Evolutionary conservation across 53 echinoderm and acorn worm species (phyloP).

Genomic region (Astropecten irregularis): DNA sequence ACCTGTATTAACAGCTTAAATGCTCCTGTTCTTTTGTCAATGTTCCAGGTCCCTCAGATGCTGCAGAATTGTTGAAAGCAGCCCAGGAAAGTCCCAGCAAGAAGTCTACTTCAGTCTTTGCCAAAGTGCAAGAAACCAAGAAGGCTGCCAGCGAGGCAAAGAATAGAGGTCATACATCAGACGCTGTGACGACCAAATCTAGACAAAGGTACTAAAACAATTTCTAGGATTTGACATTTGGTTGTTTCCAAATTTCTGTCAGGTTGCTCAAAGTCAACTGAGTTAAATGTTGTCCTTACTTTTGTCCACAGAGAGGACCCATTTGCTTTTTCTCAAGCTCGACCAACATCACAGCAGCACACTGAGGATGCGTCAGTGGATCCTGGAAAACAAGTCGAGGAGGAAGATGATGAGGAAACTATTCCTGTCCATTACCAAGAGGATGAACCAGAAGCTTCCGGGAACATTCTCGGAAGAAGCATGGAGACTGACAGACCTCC

Average conservation of each 20-base stretch:
- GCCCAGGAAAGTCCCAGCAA: conserved; percentile 73
- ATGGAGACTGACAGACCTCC: not conserved
- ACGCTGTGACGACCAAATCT: not conserved
- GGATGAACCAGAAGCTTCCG: not conserved
- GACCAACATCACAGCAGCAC: too few species aligned
- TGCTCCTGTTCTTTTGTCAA: too few species aligned
- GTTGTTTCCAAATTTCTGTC: not conserved
- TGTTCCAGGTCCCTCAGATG: conserved; percentile 32
- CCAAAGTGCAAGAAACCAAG: conserved; percentile 68
- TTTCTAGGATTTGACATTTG: not conserved
- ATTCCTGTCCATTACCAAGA: conserved; percentile 54
- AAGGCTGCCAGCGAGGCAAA: conserved; percentile 14
- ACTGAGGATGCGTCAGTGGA: not conserved
- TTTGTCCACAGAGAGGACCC: conserved; percentile 43
- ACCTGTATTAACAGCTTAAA: too few species aligned
- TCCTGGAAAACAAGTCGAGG: not conserved
- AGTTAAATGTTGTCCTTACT: not conserved
- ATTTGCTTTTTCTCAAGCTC: conserved; percentile 42
- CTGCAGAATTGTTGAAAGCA: conserved; percentile 57
- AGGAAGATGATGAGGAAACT: conserved; percentile 28
- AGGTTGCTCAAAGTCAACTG: not conserved
- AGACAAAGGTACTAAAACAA: not conserved
- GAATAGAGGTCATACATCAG: conserved; percentile 9
- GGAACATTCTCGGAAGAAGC: not conserved
- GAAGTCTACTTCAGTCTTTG: conserved; percentile 74